These are phyloP conservation scores for Ormyrus rosae DNA, from an alignment of 2,888 invertebrate genomes.

Conservation along the genomic window DNA sequence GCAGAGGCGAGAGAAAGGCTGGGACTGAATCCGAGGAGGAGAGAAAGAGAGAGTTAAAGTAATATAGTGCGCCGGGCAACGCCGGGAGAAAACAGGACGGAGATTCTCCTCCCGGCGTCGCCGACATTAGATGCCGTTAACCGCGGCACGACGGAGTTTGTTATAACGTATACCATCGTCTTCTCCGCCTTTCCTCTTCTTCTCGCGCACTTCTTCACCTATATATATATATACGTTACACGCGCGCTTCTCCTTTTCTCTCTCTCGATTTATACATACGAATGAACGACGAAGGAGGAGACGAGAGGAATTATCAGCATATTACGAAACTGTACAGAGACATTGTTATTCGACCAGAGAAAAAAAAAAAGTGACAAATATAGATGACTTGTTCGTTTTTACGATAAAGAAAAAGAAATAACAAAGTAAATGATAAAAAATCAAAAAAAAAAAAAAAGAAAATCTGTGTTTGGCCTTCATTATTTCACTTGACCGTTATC, in stretches of 20 bases:
- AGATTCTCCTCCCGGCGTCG: slow-evolving; percentile 22
- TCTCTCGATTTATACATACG: slow-evolving; percentile 6
- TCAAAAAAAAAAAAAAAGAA: slow-evolving; percentile 32
- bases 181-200: too few relatives aligned
- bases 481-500: slow-evolving; percentile 41
- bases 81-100: slow-evolving; percentile 50
- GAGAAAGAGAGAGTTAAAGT: slow-evolving; percentile 46
- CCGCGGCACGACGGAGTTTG: too few relatives aligned
- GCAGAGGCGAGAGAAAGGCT: slow-evolving; percentile 22
- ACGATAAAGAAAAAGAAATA: slow-evolving; percentile 61
- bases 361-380: slow-evolving; percentile 67
- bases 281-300: slow-evolving; percentile 1
- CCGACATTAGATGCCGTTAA: slow-evolving; percentile 15
- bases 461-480: slow-evolving; percentile 49
- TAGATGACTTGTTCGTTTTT: slow-evolving; percentile 73
- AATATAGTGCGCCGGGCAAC: slow-evolving; percentile 30
- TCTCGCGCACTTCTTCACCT: not conserved
- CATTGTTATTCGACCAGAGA: slow-evolving; percentile 67
- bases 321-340: slow-evolving; percentile 71
- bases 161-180: too few relatives aligned
- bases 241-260: not conserved
- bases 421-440: slow-evolving; percentile 59
- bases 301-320: not conserved
- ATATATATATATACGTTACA: not conserved
- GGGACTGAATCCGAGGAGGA: slow-evolving; percentile 34